Evolutionary conservation across 2,113 vertebrate genomes (phyloP), one percentile per base, ranked within the genome.

Genomic region (Tor tambroides): DNA sequence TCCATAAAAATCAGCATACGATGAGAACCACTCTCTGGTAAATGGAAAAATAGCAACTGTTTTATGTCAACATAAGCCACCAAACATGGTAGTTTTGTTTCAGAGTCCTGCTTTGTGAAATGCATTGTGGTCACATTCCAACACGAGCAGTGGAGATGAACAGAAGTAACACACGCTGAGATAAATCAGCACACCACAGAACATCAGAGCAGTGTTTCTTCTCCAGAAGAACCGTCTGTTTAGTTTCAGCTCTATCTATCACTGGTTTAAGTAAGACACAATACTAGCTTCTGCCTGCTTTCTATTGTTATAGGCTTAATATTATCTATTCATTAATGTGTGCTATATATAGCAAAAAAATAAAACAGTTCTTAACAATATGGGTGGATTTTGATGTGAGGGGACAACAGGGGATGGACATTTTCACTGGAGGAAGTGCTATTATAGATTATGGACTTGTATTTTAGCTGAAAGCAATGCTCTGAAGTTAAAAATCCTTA

Each of bases 81-180:
- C 80, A 82, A 82, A 82, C 59, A 82, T 67, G 80, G 80, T 67
- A 19, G 41, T 82, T 67, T 2, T 6, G 59, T 65, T 63, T 65
- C 14, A 14, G 19, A 43, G 41, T 43, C 41, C 19, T 59, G 49
- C 28, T 59, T 80, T 49, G n/a, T 28, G 49, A 78, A 8, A 46
- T 28, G 72, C 23, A 17, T 43, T 54, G 46, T 78, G 75, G 46
- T 78, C 75, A n/a, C 78, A 80, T 80, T 80, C 78, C 78, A 80
- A 17, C 23, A 49, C 14, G 38, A 75, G 21, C 30, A 17, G 9
- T 21, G 49, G n/a, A 54, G 51, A 61, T 49, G 75, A 51, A 17
- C 23, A 49, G 23, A 77, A 77, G 75, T 51, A 6, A 74, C 71
- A 41, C 19, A 23, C 35, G 19, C 75, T 77, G 43, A 49, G n/a